Percentiles rank a stretch among this genome's conserved stretches.
These are phyloP conservation scores for Gymnocheta viridis DNA, from an alignment of 2,888 invertebrate genomes.

Conservation along the genomic window DNA sequence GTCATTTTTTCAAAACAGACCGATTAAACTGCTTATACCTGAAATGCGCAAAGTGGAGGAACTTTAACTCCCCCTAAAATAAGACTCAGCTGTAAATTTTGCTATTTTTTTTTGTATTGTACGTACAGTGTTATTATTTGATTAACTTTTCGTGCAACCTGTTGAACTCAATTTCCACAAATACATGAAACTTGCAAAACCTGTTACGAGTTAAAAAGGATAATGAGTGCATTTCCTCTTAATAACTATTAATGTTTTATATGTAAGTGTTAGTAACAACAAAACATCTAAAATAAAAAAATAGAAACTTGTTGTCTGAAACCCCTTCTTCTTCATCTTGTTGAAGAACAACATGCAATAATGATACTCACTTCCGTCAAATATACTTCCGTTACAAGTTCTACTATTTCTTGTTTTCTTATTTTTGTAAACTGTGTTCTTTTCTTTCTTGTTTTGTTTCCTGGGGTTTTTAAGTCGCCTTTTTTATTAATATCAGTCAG, in stretches of 20 bases:
- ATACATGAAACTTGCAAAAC: not conserved
- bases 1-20: too few species aligned
- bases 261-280: not conserved
- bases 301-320: not conserved
- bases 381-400: slow-evolving; percentile 50
- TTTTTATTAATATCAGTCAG: slow-evolving; percentile 18
- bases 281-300: not conserved
- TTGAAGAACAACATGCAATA: not conserved
- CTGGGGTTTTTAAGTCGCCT: slow-evolving; percentile 36
- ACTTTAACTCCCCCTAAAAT: too few species aligned
- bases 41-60: too few species aligned
- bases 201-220: not conserved
- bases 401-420: slow-evolving; percentile 27
- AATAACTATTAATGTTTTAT: not conserved
- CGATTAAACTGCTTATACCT: too few species aligned
- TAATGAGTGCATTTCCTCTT: not conserved
- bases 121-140: too few species aligned
- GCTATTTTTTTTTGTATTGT: too few species aligned
- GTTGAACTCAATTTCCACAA: slow-evolving; percentile 2
- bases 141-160: slow-evolving; percentile 7
- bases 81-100: too few species aligned
- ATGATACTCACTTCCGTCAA: slow-evolving; percentile 46
- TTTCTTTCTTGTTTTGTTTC: slow-evolving; percentile 10
- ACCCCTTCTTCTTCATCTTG: slow-evolving; percentile 11
- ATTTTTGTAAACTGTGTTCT: not conserved